phyloP scores from a whole-genome alignment of 1,140 invertebrate genomes.

The Brachionus calyciflorus region DNA sequence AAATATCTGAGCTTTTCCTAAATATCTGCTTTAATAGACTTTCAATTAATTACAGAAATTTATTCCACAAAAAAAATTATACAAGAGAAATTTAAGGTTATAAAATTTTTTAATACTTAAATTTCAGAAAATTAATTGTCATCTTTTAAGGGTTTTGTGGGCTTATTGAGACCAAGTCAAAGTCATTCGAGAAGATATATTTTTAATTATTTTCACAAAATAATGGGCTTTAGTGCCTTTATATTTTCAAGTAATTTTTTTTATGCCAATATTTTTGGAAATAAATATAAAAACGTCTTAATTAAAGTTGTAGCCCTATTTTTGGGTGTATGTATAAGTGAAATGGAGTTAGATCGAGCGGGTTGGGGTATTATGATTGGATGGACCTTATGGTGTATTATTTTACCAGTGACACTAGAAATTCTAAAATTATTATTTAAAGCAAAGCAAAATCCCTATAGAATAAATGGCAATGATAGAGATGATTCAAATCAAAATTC shows the following conservation, averaged over 20 bases:
- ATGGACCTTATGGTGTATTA: constrained; percentile 39
- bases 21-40: too few relatives aligned
- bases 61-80: too few relatives aligned
- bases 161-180: background rate
- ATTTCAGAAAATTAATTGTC: too few relatives aligned
- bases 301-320: constrained; percentile 39
- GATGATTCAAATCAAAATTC: background rate
- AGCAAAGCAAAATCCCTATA: background rate
- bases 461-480: background rate
- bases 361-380: constrained; percentile 40
- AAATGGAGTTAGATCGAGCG: background rate
- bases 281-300: background rate
- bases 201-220: constrained; percentile 17
- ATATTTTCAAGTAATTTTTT: constrained; percentile 21
- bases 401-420: background rate
- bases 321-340: background rate
- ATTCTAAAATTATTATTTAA: background rate
- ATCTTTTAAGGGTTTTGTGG: constrained; percentile 23
- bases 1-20: too few relatives aligned
- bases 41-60: too few relatives aligned
- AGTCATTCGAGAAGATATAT: constrained; percentile 31
- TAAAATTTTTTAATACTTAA: too few relatives aligned
- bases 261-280: background rate
- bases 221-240: constrained; percentile 14
- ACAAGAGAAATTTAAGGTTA: too few relatives aligned